phyloP scores from a whole-genome alignment of 2,888 invertebrate genomes.

The Drosophila mayaguana region DNA sequence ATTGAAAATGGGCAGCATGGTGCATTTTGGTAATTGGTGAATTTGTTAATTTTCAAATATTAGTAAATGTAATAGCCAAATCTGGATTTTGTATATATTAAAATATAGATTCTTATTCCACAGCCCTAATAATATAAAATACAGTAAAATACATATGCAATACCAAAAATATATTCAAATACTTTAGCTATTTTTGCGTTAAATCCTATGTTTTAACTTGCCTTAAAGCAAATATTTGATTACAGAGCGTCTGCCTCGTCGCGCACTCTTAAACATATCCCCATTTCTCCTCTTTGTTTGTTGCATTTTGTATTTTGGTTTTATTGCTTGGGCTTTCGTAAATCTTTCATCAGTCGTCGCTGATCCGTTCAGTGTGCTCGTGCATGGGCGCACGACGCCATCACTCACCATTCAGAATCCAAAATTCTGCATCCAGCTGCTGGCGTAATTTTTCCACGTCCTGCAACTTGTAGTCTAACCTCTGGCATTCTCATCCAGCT shows the following conservation, averaged over 20 bases:
- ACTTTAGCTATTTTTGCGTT: too few relatives aligned
- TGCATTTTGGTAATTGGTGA: neutral
- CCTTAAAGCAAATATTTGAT: neutral
- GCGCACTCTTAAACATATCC: neutral
- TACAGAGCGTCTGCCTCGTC: neutral
- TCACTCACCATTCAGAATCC: neutral
- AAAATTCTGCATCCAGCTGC: slow-evolving; percentile 44
- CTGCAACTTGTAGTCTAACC: slow-evolving; percentile 14
- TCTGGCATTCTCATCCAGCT: slow-evolving; percentile 16
- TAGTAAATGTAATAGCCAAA: too few relatives aligned
- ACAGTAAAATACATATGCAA: too few relatives aligned
- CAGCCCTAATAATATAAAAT: neutral
- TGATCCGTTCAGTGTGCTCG: slow-evolving; percentile 39
- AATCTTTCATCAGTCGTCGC: slow-evolving; percentile 58
- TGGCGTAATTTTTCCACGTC: slow-evolving; percentile 59
- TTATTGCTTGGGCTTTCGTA: slow-evolving; percentile 41
- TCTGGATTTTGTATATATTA: too few relatives aligned
- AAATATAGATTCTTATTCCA: neutral
- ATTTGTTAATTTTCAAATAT: too few relatives aligned
- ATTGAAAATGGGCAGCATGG: neutral
- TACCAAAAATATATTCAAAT: too few relatives aligned
- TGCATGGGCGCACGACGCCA: slow-evolving; percentile 11
- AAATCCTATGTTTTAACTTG: too few relatives aligned
- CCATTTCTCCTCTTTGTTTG: neutral
- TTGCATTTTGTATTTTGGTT: slow-evolving; percentile 37